Evolutionary conservation across 2,888 invertebrate genomes (phyloP).

Genomic region (Abrostola triplasia): DNA sequence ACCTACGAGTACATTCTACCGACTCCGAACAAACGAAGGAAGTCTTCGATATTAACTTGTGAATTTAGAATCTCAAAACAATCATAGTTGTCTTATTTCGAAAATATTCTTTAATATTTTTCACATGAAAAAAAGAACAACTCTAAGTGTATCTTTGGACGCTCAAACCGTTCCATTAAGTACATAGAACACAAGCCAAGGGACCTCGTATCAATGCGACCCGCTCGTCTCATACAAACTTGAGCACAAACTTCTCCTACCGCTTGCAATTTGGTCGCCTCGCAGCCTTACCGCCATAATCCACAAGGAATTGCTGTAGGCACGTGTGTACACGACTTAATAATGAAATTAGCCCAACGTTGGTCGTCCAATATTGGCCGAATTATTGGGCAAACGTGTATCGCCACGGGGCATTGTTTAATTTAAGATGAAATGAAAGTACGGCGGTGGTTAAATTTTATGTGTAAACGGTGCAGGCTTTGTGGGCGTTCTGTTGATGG

Average conservation of each 20-base stretch:
- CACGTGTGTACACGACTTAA: slow-evolving; percentile 69
- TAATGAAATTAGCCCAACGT: slow-evolving; percentile 74
- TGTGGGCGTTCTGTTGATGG: slow-evolving; percentile 1
- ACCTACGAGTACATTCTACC: too few relatives aligned
- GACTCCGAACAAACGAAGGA: too few relatives aligned
- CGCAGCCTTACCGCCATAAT: slow-evolving; percentile 55
- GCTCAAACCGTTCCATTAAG: background rate
- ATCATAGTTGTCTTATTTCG: too few relatives aligned
- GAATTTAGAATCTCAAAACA: too few relatives aligned
- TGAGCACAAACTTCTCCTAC: background rate
- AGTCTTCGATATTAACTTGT: too few relatives aligned
- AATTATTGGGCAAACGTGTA: slow-evolving; percentile 45
- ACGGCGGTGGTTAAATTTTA: slow-evolving; percentile 22
- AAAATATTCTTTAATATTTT: too few relatives aligned
- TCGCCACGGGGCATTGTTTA: slow-evolving; percentile 38
- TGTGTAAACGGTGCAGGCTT: slow-evolving; percentile 8
- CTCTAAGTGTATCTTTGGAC: background rate
- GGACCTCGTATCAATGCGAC: background rate
- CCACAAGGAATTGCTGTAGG: slow-evolving; percentile 68
- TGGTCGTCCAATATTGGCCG: slow-evolving; percentile 46
- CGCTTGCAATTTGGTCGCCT: slow-evolving; percentile 15
- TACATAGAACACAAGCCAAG: background rate
- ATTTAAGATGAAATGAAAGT: slow-evolving; percentile 44
- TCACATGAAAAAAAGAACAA: too few relatives aligned
- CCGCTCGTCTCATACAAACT: background rate